A percentile compares a stretch with the other conserved stretches of the same genome.
Conservation (phyloP, 1,140 invertebrate genomes). For the Drosophila kepulauana region DNA sequence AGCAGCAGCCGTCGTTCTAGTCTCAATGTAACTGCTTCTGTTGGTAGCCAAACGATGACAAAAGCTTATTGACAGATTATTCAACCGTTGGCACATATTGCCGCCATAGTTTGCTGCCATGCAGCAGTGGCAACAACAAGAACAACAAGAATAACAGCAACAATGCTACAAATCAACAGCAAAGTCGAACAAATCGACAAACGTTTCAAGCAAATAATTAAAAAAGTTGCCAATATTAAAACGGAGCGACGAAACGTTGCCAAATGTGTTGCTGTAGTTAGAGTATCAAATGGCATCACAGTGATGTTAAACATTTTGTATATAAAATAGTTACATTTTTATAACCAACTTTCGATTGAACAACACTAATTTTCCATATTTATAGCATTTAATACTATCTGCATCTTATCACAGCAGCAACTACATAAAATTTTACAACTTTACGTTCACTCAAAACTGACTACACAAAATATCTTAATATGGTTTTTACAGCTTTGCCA, state of each 20-base stretch:
- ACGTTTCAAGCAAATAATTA: conserved; percentile 81
- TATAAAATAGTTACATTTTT: background rate
- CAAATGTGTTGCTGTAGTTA: conserved; percentile 1
- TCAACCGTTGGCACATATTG: conserved; percentile 82
- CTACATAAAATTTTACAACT: background rate
- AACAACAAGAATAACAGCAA: conserved; percentile 18
- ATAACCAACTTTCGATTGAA: background rate
- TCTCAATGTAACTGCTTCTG: conserved; percentile 12
- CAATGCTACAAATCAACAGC: conserved; percentile 67
- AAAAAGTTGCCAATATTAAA: conserved; percentile 84
- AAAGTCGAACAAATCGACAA: conserved; percentile 73
- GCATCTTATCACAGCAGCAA: background rate
- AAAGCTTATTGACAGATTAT: conserved; percentile 83
- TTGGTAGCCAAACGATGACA: conserved; percentile 67
- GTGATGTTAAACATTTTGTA: background rate
- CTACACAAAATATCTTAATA: conserved; percentile 3
- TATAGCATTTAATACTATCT: background rate
- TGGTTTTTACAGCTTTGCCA: background rate
- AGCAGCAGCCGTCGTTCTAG: background rate
- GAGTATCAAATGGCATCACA: background rate
- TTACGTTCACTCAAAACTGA: background rate
- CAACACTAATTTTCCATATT: background rate
- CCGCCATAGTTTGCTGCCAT: conserved; percentile 76
- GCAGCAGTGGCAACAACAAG: conserved; percentile 46
- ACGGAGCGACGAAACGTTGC: conserved; percentile 48